Evolutionary conservation across 2,888 invertebrate genomes (phyloP), one percentile per base, ranked within the genome.

Genomic region (Hyposoter didymator): DNA sequence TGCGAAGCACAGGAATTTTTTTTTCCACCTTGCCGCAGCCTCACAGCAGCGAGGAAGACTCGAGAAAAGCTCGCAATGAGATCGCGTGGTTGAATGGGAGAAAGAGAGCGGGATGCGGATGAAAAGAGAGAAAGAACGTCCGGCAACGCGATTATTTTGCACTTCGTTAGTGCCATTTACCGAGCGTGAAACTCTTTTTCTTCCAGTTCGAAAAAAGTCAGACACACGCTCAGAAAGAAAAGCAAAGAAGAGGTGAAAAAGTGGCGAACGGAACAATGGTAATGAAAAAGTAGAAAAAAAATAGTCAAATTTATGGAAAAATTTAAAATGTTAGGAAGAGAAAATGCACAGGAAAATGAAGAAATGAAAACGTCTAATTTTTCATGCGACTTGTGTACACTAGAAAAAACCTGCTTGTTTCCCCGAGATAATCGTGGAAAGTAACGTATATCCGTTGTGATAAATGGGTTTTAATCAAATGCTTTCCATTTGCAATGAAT

Each of bases 401-500:
- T n/a, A 22, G 10, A 49, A 28, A 49, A 72, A 49, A 32, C 52
- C 2, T 19, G 19, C 19, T 49, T 28, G 28, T 28, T 52, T 49
- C 12, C 35, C n/a, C 32, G 28, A 10, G 52, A 35, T 49, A 72
- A 52, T 52, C 72, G 52, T 35, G 22, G 47, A 66, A 39, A 52
- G 64, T n/a, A 43, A 43, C 73, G 70, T 69, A 66, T 75, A 66
- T 75, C 66, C 76, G 43, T 70, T 19, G 82, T 89, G 89, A 89
- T 87, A 84, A 89, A 89, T 89, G 88, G 87, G 78, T 88, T 89
- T 89, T 89, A 89, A 89, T 89, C 89, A 88, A 89, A 88, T 82
- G 87, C 85, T 85, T 89, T 89, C 89, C 87, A 86, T 82, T 78
- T 85, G 69, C 84, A 70, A 76, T 73, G 72, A 52, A 75, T 78